A percentile compares a stretch with the other conserved stretches of the same genome.
phyloP scores from a whole-genome alignment of 1,140 invertebrate species.

The Atta cephalotes region DNA sequence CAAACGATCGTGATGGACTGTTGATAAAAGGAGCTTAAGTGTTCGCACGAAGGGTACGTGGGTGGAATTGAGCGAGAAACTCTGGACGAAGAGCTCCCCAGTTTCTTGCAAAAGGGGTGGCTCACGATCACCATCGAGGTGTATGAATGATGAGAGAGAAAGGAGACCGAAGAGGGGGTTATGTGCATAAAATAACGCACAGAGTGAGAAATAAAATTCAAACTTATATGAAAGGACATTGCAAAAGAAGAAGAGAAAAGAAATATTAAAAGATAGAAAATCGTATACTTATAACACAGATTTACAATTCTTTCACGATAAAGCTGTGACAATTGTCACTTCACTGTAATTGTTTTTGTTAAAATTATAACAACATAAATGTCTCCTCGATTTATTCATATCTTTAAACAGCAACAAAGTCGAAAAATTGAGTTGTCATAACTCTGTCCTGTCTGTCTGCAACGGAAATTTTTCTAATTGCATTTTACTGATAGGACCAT shows the following conservation, averaged over 20 bases:
- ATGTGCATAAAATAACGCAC: not conserved
- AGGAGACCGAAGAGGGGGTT: not conserved
- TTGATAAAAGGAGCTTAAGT: conserved; percentile 63
- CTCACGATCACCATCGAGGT: conserved; percentile 42
- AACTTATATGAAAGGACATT: not conserved
- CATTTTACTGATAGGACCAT: not conserved
- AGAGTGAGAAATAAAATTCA: conserved; percentile 20
- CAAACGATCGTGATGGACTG: conserved; percentile 63
- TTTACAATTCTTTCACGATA: not conserved
- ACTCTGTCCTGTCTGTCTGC: not conserved
- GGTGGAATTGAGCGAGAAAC: conserved; percentile 58
- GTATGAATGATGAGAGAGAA: conserved; percentile 43
- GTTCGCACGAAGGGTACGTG: conserved; percentile 48
- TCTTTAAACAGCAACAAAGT: not conserved
- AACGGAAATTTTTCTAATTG: not conserved
- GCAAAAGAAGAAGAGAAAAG: not conserved
- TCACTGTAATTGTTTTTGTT: not conserved
- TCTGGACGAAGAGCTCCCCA: conserved; percentile 30
- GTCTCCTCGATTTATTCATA: not conserved
- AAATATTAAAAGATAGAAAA: not conserved
- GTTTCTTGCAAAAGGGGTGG: conserved; percentile 56
- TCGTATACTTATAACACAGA: not conserved
- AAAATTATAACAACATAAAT: not conserved
- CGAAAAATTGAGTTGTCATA: not conserved
- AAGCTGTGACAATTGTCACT: not conserved